phyloP scores from a whole-genome alignment of 2,888 invertebrate genomes.

The Temnothorax unifasciatus region DNA sequence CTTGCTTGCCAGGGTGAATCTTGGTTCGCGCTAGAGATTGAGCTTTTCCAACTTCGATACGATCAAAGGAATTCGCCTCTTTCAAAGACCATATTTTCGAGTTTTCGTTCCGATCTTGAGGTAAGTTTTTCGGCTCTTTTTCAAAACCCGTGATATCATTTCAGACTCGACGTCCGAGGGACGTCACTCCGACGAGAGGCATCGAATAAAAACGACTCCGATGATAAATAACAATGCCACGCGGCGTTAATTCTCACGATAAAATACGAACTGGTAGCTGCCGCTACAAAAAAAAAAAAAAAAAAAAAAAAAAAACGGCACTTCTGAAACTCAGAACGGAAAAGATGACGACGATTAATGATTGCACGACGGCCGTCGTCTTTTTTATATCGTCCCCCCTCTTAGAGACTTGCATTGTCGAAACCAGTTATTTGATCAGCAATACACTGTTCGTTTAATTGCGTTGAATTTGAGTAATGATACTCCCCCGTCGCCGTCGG shows the following conservation, averaged over 20 bases:
- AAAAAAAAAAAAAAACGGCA: slow-evolving; percentile 11
- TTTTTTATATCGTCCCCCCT: neutral
- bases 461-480: slow-evolving; percentile 50
- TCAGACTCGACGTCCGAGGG: neutral
- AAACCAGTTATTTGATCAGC: slow-evolving; percentile 40
- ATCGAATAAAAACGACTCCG: neutral
- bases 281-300: neutral
- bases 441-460: slow-evolving; percentile 34
- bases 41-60: slow-evolving; percentile 8
- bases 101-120: neutral
- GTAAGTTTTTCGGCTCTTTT: neutral
- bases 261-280: slow-evolving; percentile 1
- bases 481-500: neutral
- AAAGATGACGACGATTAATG: slow-evolving; percentile 39
- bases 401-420: slow-evolving; percentile 17
- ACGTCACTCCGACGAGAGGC: neutral
- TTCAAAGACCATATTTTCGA: neutral
- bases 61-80: neutral
- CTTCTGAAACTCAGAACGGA: slow-evolving; percentile 16
- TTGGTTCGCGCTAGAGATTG: neutral
- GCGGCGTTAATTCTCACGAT: slow-evolving; percentile 18
- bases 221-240: slow-evolving; percentile 39
- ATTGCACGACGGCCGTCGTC: neutral
- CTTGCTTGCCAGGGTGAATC: neutral
- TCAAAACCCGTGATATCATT: neutral